Conservation (phyloP, 2,888 invertebrate genomes). For the Rotaria macrura region DNA sequence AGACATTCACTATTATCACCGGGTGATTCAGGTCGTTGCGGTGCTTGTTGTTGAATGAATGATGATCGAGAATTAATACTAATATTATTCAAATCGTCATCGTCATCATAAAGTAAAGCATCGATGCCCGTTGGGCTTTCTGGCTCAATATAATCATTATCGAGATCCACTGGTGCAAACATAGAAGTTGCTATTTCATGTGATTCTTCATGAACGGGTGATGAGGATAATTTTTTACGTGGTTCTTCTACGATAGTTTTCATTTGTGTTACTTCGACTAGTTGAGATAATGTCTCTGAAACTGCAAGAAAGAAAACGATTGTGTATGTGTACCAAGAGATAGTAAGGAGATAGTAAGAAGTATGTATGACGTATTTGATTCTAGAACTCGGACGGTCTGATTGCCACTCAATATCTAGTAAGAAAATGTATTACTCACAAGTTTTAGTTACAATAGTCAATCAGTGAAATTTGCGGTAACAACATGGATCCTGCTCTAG, state of each 20-base stretch:
- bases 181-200: background rate
- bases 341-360: too few relatives aligned
- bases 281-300: background rate
- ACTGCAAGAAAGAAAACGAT: background rate
- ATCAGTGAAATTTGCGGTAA: too few relatives aligned
- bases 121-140: constrained; percentile 5
- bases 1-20: background rate
- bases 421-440: too few relatives aligned
- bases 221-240: background rate
- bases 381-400: too few relatives aligned
- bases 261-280: background rate
- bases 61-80: background rate
- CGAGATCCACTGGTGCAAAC: background rate
- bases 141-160: constrained; percentile 21
- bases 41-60: background rate
- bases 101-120: constrained; percentile 12
- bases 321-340: background rate
- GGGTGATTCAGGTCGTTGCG: background rate
- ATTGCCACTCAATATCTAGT: too few relatives aligned
- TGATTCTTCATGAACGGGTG: background rate
- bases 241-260: background rate
- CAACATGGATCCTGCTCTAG: too few relatives aligned
- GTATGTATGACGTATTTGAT: too few relatives aligned
- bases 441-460: too few relatives aligned
- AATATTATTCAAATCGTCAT: background rate